Evolutionary conservation across 2,888 invertebrate species (phyloP).

Genomic region (Lasioglossum pauxillum): DNA sequence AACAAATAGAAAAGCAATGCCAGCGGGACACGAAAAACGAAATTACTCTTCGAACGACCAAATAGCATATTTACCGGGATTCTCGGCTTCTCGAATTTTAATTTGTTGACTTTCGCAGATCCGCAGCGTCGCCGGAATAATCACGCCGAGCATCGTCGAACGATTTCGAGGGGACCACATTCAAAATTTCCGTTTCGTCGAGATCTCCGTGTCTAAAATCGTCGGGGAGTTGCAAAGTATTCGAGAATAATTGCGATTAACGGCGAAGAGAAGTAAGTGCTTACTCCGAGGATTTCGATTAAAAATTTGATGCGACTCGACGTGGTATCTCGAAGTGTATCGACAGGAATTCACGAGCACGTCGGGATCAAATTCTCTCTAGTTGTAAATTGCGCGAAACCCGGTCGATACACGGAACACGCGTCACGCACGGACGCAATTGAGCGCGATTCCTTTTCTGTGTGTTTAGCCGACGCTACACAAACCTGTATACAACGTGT

Average conservation of each 20-base stretch:
- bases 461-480: conserved; percentile 5
- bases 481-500: not conserved
- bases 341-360: not conserved
- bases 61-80: not conserved
- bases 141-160: not conserved
- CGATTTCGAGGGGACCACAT: not conserved
- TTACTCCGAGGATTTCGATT: conserved; percentile 2
- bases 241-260: not conserved
- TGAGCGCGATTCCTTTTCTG: conserved; percentile 4
- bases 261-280: no score
- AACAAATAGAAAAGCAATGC: no score
- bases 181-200: not conserved
- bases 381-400: conserved; percentile 19
- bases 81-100: not conserved
- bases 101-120: not conserved
- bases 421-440: not conserved
- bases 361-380: conserved; percentile 7
- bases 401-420: conserved; percentile 23
- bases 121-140: not conserved
- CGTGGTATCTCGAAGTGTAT: conserved; percentile 5
- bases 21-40: no score
- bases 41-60: no score
- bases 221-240: not conserved
- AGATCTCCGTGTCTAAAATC: not conserved
- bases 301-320: conserved; percentile 6